Evolutionary conservation across 2,113 vertebrate genomes (phyloP).

Genomic region (Apodemus speciosus): DNA sequence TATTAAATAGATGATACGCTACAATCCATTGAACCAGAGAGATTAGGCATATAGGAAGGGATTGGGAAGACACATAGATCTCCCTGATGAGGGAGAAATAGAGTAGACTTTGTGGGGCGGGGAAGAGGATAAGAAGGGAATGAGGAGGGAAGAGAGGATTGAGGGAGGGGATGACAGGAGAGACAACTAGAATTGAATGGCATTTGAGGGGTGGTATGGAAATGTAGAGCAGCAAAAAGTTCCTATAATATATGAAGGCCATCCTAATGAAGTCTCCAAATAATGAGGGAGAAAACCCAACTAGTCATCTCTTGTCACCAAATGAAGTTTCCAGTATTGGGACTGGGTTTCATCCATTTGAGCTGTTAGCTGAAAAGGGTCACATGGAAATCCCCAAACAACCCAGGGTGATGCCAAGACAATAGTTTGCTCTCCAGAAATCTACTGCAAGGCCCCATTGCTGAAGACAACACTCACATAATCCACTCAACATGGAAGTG

Average conservation of each 20-base stretch:
- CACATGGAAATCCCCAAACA: neutral
- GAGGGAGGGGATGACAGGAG: neutral
- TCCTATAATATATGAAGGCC: neutral
- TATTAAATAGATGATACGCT: neutral
- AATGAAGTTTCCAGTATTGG: neutral
- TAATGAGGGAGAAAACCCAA: neutral
- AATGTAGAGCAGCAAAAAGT: neutral
- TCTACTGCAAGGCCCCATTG: neutral
- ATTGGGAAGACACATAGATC: neutral
- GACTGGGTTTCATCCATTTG: neutral
- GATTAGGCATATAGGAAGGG: neutral
- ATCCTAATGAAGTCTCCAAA: neutral
- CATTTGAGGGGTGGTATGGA: neutral
- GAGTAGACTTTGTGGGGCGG: neutral
- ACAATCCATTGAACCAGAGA: neutral
- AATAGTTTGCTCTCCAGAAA: neutral
- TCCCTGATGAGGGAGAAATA: neutral
- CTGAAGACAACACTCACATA: neutral
- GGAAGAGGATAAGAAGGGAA: neutral
- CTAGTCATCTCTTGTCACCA: neutral
- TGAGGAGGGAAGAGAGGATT: neutral
- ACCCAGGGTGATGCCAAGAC: neutral
- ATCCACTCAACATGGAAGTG: neutral
- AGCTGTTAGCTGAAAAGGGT: neutral
- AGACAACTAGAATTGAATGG: neutral